Evolutionary conservation across 2,888 invertebrate genomes (phyloP).

Genomic region (Helleia helle): DNA sequence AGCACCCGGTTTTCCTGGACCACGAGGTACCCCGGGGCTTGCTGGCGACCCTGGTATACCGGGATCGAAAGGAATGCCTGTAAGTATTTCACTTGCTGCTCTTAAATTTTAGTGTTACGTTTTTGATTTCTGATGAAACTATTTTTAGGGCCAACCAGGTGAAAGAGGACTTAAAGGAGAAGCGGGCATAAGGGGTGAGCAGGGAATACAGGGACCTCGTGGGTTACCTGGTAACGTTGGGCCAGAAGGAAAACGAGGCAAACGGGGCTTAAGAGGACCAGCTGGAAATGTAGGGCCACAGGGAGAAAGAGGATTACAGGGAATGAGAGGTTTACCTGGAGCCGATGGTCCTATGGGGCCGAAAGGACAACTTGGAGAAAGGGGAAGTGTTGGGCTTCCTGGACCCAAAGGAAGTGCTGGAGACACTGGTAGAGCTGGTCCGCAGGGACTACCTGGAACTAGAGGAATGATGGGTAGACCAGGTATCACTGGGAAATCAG

Average conservation of each 20-base stretch:
- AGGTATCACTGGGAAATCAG: slow-evolving; percentile 80
- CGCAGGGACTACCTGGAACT: slow-evolving; percentile 77
- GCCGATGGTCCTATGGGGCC: slow-evolving; percentile 83
- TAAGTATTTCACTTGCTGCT: slow-evolving; percentile 54
- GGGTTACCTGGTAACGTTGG: slow-evolving; percentile 84
- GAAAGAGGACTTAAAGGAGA: slow-evolving; percentile 89
- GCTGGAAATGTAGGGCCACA: slow-evolving; percentile 80
- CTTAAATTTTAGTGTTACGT: too few relatives aligned
- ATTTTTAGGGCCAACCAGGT: slow-evolving; percentile 79
- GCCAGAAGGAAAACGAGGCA: slow-evolving; percentile 87
- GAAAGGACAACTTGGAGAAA: slow-evolving; percentile 84
- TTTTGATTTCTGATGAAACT: neutral
- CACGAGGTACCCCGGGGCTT: slow-evolving; percentile 83
- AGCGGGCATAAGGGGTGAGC: slow-evolving; percentile 82
- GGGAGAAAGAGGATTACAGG: slow-evolving; percentile 81
- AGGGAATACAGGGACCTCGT: slow-evolving; percentile 80
- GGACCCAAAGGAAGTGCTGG: slow-evolving; percentile 76
- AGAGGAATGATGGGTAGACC: slow-evolving; percentile 80
- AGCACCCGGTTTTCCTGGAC: slow-evolving; percentile 87
- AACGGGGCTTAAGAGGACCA: slow-evolving; percentile 84
- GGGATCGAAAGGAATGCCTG: slow-evolving; percentile 84
- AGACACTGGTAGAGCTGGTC: slow-evolving; percentile 77
- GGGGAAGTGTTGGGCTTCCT: slow-evolving; percentile 70
- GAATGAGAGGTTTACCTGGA: slow-evolving; percentile 81
- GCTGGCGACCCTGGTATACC: slow-evolving; percentile 82